phyloP scores from a whole-genome alignment of 1,140 invertebrate species.

The Drosophila mauritiana region DNA sequence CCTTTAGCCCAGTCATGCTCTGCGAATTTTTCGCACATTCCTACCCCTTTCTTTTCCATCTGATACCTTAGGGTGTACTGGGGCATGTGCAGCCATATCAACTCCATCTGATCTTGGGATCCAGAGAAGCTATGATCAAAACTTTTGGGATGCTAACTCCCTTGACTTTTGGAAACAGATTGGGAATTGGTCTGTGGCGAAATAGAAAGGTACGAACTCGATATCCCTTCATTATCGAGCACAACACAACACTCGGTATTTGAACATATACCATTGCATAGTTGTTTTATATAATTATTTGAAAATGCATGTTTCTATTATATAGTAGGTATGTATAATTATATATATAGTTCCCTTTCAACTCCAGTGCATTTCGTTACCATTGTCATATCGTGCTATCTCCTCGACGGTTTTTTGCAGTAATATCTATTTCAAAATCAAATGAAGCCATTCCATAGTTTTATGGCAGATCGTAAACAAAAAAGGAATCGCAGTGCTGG shows the following conservation, averaged over 20 bases:
- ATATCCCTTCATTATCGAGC: too few species aligned
- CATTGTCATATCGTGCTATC: neutral
- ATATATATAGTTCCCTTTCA: too few species aligned
- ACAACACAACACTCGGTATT: too few species aligned
- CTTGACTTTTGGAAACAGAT: neutral
- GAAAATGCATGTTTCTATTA: too few species aligned
- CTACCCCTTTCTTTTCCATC: slow-evolving; percentile 25
- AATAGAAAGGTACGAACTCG: too few species aligned
- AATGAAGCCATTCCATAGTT: slow-evolving; percentile 28
- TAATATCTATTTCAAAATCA: slow-evolving; percentile 17
- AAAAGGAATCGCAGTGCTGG: slow-evolving; percentile 8
- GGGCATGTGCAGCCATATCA: slow-evolving; percentile 10
- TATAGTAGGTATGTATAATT: too few species aligned
- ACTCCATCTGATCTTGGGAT: neutral
- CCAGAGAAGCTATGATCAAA: too few species aligned
- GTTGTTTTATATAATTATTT: too few species aligned
- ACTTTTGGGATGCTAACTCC: neutral
- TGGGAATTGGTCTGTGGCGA: neutral
- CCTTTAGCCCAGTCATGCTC: slow-evolving; percentile 14
- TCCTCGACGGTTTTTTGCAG: slow-evolving; percentile 6
- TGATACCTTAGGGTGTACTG: neutral
- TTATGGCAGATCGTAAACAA: slow-evolving; percentile 26
- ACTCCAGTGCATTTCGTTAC: neutral
- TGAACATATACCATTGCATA: too few species aligned
- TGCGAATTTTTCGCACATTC: slow-evolving; percentile 67